Evolutionary conservation across 1,140 invertebrate species (phyloP), one percentile per base, ranked within the genome.

Genomic region (Magallana angulata): DNA sequence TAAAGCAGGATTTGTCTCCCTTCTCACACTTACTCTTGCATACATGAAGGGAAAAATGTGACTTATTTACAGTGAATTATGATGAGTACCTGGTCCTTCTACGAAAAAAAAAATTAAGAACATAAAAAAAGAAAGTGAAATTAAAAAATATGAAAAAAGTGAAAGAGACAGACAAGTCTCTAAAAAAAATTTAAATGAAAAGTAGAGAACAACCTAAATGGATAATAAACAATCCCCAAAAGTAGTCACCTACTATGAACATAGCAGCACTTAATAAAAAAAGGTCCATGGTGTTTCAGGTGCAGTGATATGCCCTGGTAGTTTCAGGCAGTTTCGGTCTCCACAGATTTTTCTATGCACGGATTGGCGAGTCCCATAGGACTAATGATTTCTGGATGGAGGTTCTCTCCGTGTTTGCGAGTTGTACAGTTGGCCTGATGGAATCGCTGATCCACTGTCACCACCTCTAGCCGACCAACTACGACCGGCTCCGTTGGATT

Each of bases 371-470:
- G 86, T 30, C 84, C 82, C 9, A 85, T 58, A 11, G 88, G 83
- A n/a, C 85, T 82, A 30, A 82, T n/a, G 16, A 89, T 89, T 36
- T 89, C 88, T 8, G 88, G 88, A 71, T 89, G 85, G 64, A 89
- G 76, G 3, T 86, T 82, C 14, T 80, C 56, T 58, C 62, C 64
- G 0, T 57, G 16, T 60, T 71, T 24, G 4, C n/a, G 30, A 9
- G 85, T 64, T 11, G 30, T 30, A 8, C 68, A 82, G 68, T 89
- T 89, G 11, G 81, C 7, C 56, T 85, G 18, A 14, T 84, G 64
- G n/a, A 89, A 62, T 5, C 85, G 58, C 18, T 86, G 85, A 84
- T 89, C 88, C 24, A 89, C 88, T 18, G 85, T 89, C 4, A 89
- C 88, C 0, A 89, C 64, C 60, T 89, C 88, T 30, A 71, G 68